These are phyloP conservation scores for Amia ocellicauda DNA, from an alignment of 2,113 vertebrate genomes.

Conservation along the genomic window DNA sequence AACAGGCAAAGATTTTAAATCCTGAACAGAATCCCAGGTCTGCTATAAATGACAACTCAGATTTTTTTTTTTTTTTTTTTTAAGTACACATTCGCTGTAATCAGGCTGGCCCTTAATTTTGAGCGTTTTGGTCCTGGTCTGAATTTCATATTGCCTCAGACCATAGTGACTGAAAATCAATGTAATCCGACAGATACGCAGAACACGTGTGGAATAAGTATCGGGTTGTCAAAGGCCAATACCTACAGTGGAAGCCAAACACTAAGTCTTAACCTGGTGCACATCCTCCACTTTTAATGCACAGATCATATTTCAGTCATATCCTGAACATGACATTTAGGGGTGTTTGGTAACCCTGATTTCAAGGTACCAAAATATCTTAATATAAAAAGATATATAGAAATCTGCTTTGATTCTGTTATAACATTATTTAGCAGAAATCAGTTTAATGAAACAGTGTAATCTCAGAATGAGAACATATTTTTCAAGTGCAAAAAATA, in stretches of 20 bases:
- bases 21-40: not conserved
- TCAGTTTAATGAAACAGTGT: too few relatives aligned
- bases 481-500: too few relatives aligned
- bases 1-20: too few relatives aligned
- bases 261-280: not conserved
- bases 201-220: conserved; percentile 50
- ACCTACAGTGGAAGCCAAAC: conserved; percentile 44
- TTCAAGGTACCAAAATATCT: too few relatives aligned
- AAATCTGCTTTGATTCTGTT: too few relatives aligned
- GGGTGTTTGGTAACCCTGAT: too few relatives aligned
- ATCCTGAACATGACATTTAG: too few relatives aligned
- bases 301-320: too few relatives aligned
- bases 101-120: conserved; percentile 28
- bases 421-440: too few relatives aligned
- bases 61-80: not conserved
- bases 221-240: conserved; percentile 35
- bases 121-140: conserved; percentile 28
- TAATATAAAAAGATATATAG: too few relatives aligned
- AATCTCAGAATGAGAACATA: too few relatives aligned
- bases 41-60: not conserved
- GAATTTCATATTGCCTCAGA: conserved; percentile 49
- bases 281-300: too few relatives aligned
- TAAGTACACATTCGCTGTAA: conserved; percentile 40
- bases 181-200: conserved; percentile 43
- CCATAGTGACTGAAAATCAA: conserved; percentile 56